These are phyloP conservation scores for Deroplatys truncata DNA, from an alignment of 2,888 invertebrate species.

Conservation along the genomic window DNA sequence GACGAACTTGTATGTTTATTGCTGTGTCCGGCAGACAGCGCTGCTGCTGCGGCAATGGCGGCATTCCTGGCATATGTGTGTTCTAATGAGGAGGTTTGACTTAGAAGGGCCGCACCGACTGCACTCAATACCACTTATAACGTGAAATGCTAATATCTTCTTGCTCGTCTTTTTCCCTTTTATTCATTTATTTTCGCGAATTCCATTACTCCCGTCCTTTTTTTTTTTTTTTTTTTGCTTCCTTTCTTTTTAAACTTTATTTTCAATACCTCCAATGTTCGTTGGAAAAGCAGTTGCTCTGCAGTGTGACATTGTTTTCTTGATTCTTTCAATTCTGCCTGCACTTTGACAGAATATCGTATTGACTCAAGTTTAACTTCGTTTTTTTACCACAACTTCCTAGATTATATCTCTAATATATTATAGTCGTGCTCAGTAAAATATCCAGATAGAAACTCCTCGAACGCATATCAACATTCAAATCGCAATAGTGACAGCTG, in stretches of 20 bases:
- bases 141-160: not conserved
- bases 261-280: not conserved
- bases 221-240: no score
- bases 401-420: not conserved
- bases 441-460: not conserved
- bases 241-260: not conserved
- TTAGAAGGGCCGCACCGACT: not conserved
- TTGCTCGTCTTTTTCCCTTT: not conserved
- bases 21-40: slow-evolving; percentile 11
- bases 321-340: not conserved
- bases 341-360: not conserved
- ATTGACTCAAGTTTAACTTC: no score
- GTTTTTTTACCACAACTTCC: not conserved
- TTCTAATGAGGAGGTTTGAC: slow-evolving; percentile 3
- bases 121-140: not conserved
- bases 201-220: not conserved
- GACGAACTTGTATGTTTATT: slow-evolving; percentile 12
- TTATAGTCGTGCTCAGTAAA: not conserved
- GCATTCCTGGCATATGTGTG: slow-evolving; percentile 12
- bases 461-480: not conserved
- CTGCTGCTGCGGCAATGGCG: slow-evolving; percentile 1
- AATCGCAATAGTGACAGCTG: not conserved
- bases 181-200: not conserved
- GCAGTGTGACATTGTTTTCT: not conserved
- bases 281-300: not conserved